Conservation (phyloP, 2,113 vertebrate genomes). For the Nanorana parkeri region DNA sequence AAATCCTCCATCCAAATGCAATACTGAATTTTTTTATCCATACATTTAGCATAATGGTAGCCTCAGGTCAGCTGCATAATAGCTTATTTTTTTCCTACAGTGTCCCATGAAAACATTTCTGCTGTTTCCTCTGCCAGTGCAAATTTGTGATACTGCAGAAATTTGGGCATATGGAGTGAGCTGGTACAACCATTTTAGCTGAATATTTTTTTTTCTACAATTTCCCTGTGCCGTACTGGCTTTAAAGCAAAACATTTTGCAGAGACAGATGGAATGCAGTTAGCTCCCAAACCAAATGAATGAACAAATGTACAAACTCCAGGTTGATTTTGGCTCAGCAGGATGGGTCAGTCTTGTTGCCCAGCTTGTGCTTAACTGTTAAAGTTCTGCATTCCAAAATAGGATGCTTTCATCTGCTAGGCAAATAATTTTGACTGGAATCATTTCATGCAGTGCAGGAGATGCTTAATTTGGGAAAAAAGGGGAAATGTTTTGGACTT, state of each 20-base stretch:
- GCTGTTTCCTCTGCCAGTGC: conserved; percentile 19
- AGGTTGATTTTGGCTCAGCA: conserved; percentile 65
- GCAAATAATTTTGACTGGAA: no score
- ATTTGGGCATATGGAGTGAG: conserved; percentile 44
- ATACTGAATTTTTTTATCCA: neutral
- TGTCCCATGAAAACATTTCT: neutral
- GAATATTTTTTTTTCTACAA: conserved; percentile 43
- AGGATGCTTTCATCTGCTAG: neutral
- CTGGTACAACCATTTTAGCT: conserved; percentile 25
- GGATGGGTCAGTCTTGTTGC: conserved; percentile 53
- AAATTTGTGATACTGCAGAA: conserved; percentile 17
- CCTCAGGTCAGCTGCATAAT: neutral
- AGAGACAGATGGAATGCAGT: conserved; percentile 69
- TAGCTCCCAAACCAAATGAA: conserved; percentile 68
- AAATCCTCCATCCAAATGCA: conserved; percentile 14
- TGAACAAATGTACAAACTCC: conserved; percentile 61
- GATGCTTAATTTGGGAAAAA: no score
- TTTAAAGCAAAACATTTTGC: conserved; percentile 60
- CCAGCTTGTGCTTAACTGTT: conserved; percentile 61
- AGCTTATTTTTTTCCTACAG: conserved; percentile 20
- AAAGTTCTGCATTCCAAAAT: neutral
- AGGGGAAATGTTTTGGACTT: no score
- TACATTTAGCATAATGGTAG: conserved; percentile 2
- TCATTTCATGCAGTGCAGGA: no score
- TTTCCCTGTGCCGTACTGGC: conserved; percentile 59